These are phyloP conservation scores for Labeo catla DNA, from an alignment of 2,113 vertebrate species.

Conservation along the genomic window DNA sequence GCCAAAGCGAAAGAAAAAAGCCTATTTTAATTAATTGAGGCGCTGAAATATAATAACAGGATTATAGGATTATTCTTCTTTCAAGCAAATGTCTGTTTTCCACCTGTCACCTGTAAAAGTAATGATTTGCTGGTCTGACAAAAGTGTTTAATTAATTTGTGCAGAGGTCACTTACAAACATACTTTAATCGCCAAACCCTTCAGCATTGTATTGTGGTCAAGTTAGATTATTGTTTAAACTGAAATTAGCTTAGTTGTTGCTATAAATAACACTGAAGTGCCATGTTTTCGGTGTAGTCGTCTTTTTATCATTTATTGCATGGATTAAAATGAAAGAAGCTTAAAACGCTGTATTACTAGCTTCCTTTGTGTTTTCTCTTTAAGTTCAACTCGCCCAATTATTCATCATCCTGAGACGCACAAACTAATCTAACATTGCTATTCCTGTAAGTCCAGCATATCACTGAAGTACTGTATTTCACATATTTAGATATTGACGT, in stretches of 20 bases:
- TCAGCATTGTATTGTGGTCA: slow-evolving; percentile 18
- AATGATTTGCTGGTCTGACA: slow-evolving; percentile 60
- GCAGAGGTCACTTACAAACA: slow-evolving; percentile 43
- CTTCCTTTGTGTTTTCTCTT: background rate
- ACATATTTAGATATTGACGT: slow-evolving; percentile 56
- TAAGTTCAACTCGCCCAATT: background rate
- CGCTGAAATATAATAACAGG: slow-evolving; percentile 1
- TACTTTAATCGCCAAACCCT: slow-evolving; percentile 42
- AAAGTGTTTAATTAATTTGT: slow-evolving; percentile 44
- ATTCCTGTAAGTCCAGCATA: background rate
- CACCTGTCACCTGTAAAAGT: slow-evolving; percentile 57
- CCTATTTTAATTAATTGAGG: background rate
- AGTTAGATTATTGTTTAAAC: slow-evolving; percentile 36
- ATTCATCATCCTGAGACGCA: background rate
- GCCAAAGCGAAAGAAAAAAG: background rate
- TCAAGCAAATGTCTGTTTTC: background rate
- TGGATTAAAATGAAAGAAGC: background rate
- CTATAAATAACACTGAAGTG: background rate
- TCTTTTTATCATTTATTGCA: background rate
- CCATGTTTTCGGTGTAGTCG: background rate
- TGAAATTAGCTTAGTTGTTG: slow-evolving; percentile 53
- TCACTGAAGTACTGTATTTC: background rate
- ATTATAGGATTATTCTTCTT: slow-evolving; percentile 10
- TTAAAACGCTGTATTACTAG: background rate
- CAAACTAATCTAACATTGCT: background rate